Percentiles rank a stretch among this genome's conserved stretches.
phyloP scores from a whole-genome alignment of 1,140 invertebrate species.

The Oryctes rhinoceros region DNA sequence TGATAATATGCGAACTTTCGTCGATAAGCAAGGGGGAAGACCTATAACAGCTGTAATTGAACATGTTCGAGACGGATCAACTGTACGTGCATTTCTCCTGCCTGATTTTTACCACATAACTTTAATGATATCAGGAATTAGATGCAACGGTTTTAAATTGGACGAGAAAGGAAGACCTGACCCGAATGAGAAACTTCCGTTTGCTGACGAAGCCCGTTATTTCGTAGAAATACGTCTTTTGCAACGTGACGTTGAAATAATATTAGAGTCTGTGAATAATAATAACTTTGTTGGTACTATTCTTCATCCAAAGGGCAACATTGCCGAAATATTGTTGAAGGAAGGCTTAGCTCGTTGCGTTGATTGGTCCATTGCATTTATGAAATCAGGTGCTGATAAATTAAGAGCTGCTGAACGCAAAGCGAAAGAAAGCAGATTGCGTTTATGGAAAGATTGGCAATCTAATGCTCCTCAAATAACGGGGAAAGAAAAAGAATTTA shows the following conservation, averaged over 20 bases:
- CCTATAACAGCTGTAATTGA: conserved; percentile 90
- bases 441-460: conserved; percentile 90
- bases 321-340: conserved; percentile 89
- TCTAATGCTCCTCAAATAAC: conserved; percentile 72
- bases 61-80: conserved; percentile 96
- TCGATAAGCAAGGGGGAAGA: conserved; percentile 82
- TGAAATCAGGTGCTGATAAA: conserved; percentile 81
- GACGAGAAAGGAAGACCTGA: conserved; percentile 74
- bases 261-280: conserved; percentile 91
- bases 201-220: conserved; percentile 84
- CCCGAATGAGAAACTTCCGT: conserved; percentile 66
- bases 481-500: conserved; percentile 85
- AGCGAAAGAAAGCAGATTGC: conserved; percentile 82
- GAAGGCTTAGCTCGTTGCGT: conserved; percentile 90
- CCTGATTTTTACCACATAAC: conserved; percentile 91
- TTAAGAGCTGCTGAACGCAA: conserved; percentile 82
- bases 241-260: conserved; percentile 92
- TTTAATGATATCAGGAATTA: conserved; percentile 93
- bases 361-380: conserved; percentile 95
- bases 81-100: conserved; percentile 86
- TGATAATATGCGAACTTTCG: conserved; percentile 83
- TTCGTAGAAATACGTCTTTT: conserved; percentile 92
- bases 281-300: conserved; percentile 95
- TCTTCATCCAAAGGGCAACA: conserved; percentile 92
- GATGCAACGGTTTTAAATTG: conserved; percentile 80